A percentile compares a stretch with the other conserved stretches of the same genome.
Conservation (phyloP, 2,797 vertebrate species). For the Anas acuta region DNA sequence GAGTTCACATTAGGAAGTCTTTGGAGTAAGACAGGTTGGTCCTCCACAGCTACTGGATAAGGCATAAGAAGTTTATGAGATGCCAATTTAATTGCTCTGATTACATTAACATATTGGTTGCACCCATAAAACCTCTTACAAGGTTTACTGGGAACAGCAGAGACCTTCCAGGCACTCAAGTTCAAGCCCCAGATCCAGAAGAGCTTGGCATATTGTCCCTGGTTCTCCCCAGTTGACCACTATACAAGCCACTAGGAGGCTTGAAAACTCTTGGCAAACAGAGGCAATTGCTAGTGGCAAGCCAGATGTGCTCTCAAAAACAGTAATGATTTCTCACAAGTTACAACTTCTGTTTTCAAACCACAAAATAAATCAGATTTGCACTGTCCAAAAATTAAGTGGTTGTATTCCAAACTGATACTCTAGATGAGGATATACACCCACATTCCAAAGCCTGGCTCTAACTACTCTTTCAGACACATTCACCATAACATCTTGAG, state of each 20-base stretch:
- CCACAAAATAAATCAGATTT: neutral
- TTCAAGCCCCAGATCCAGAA: neutral
- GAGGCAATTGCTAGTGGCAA: neutral
- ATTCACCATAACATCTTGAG: neutral
- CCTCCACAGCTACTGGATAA: neutral
- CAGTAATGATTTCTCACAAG: neutral
- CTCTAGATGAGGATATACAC: neutral
- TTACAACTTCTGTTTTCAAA: neutral
- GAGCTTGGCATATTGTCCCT: neutral
- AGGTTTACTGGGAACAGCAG: neutral
- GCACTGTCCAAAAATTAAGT: neutral
- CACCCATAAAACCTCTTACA: neutral
- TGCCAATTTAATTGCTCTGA: neutral
- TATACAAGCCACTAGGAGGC: neutral
- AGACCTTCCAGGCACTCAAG: neutral
- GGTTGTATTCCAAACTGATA: too few species aligned
- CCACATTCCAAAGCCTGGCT: neutral
- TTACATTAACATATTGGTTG: accelerated
- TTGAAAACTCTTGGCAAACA: neutral
- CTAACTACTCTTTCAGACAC: neutral
- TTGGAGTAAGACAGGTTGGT: neutral
- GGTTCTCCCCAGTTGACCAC: neutral
- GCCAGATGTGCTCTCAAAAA: too few species aligned
- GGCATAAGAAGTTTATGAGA: neutral
- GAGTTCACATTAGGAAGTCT: neutral